These are phyloP conservation scores for Acronicta leporina DNA, from an alignment of 2,888 invertebrate species.

Conservation along the genomic window DNA sequence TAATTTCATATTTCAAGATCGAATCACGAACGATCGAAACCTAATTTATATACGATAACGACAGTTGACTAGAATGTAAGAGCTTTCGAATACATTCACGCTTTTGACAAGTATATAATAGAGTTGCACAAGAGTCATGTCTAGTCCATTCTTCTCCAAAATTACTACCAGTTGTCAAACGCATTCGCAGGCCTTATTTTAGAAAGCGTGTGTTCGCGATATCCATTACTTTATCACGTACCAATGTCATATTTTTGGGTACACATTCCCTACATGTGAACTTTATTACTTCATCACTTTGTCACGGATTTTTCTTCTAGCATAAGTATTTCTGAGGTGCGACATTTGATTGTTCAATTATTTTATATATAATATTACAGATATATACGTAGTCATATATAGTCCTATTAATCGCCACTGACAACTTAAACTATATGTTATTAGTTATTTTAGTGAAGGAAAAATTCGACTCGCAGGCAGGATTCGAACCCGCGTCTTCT, in stretches of 20 bases:
- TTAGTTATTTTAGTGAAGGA: too few relatives aligned
- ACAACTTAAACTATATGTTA: slow-evolving; percentile 6
- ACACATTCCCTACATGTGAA: slow-evolving; percentile 59
- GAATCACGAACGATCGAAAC: slow-evolving; percentile 14
- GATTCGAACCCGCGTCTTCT: too few relatives aligned
- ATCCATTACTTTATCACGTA: slow-evolving; percentile 80
- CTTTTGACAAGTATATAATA: slow-evolving; percentile 46
- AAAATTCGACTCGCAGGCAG: too few relatives aligned
- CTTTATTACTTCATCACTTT: slow-evolving; percentile 64
- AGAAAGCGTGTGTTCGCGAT: slow-evolving; percentile 67
- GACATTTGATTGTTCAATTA: slow-evolving; percentile 34
- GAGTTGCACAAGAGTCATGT: slow-evolving; percentile 65
- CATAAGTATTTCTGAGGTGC: slow-evolving; percentile 30
- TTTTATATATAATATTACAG: too few relatives aligned
- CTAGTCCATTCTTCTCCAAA: slow-evolving; percentile 72
- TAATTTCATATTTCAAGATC: background rate
- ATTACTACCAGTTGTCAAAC: slow-evolving; percentile 77
- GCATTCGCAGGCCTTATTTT: slow-evolving; percentile 72
- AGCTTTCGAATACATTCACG: slow-evolving; percentile 30
- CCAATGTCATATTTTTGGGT: slow-evolving; percentile 70
- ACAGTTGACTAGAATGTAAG: slow-evolving; percentile 22
- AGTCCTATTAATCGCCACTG: too few relatives aligned
- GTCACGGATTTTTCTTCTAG: slow-evolving; percentile 49
- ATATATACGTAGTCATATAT: too few relatives aligned
- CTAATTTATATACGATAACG: slow-evolving; percentile 15